A percentile compares a stretch with the other conserved stretches of the same genome.
phyloP scores from a whole-genome alignment of 2,888 invertebrate genomes.

The Lithophane semibrunnea region DNA sequence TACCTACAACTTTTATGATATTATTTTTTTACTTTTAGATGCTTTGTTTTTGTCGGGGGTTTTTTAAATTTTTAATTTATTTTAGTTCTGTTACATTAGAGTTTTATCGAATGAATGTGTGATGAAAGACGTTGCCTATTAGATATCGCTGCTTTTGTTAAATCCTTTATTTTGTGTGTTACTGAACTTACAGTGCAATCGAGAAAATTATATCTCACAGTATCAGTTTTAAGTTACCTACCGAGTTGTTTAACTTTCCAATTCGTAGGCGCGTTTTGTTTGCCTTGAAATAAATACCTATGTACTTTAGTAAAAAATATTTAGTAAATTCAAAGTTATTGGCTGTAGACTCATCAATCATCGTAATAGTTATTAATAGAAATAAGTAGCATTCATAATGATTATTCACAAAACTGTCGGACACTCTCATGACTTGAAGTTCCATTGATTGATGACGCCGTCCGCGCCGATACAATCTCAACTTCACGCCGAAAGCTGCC shows the following conservation, averaged over 20 bases:
- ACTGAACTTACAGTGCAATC: neutral
- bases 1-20: too few species aligned
- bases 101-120: neutral
- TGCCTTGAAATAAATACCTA: conserved; percentile 1
- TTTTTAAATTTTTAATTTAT: too few species aligned
- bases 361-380: conserved; percentile 29
- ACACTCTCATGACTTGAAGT: conserved; percentile 11
- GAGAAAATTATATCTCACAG: neutral
- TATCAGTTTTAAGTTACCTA: neutral
- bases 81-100: neutral
- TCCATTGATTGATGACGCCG: conserved; percentile 49
- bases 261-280: neutral
- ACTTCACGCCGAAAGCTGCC: conserved; percentile 9
- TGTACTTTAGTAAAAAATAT: neutral
- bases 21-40: too few species aligned
- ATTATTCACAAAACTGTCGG: conserved; percentile 36
- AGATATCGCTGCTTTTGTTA: neutral
- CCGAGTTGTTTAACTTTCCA: neutral
- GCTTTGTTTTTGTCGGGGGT: too few species aligned
- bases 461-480: conserved; percentile 23
- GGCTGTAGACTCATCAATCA: conserved; percentile 23
- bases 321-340: conserved; percentile 18
- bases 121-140: neutral
- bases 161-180: neutral
- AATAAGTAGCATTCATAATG: conserved; percentile 24